These are phyloP conservation scores for Calephelis virginiensis DNA, from an alignment of 1,140 invertebrate species.

Conservation along the genomic window DNA sequence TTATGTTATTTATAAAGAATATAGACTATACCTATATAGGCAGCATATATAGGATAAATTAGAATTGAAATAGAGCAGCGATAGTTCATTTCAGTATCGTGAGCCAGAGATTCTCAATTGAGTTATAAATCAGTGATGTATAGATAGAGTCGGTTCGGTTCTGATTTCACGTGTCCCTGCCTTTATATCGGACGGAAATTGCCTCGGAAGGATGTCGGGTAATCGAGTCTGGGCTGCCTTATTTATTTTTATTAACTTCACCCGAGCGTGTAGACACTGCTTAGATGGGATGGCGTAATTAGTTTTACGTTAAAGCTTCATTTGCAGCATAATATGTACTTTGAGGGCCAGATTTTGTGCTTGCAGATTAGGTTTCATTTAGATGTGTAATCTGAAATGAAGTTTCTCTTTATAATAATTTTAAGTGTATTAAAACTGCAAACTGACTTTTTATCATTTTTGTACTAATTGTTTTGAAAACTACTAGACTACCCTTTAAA, in stretches of 20 bases:
- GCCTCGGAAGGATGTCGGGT: conserved; percentile 57
- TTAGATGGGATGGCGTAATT: conserved; percentile 24
- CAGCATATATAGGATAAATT: no score
- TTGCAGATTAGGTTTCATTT: not conserved
- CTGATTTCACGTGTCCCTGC: conserved; percentile 68
- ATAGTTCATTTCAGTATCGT: not conserved
- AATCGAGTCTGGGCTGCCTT: conserved; percentile 41
- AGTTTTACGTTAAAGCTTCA: conserved; percentile 13
- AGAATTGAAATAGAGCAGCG: no score
- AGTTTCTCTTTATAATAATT: no score
- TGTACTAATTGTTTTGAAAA: no score
- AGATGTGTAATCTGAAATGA: no score
- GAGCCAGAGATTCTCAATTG: not conserved
- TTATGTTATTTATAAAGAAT: no score
- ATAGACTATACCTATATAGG: no score
- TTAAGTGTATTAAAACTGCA: no score
- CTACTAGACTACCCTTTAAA: no score
- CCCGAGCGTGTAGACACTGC: conserved; percentile 27
- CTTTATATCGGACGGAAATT: conserved; percentile 63
- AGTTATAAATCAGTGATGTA: conserved; percentile 10
- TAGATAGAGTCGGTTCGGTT: conserved; percentile 29
- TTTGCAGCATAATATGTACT: not conserved
- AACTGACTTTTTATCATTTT: no score
- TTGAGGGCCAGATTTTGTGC: no score
- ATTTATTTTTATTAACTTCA: conserved; percentile 67